Evolutionary conservation across 2,888 invertebrate species (phyloP).

Genomic region (Rhamnusium bicolor): DNA sequence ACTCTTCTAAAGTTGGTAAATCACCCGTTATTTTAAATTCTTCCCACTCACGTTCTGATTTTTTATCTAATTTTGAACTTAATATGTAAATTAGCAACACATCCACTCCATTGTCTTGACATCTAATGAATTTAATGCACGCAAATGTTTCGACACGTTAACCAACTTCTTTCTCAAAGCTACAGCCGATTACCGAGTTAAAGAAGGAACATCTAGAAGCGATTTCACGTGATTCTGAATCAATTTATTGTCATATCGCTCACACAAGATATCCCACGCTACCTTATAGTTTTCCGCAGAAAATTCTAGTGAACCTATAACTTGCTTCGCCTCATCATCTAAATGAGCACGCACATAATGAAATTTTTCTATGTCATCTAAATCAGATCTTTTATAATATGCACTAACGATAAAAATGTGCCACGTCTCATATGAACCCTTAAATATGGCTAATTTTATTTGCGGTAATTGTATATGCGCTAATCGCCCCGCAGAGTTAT

Average conservation of each 20-base stretch:
- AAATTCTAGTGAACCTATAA: slow-evolving; percentile 33
- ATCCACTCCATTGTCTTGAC: slow-evolving; percentile 37
- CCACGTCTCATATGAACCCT: slow-evolving; percentile 30
- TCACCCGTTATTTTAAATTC: neutral
- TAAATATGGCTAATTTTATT: slow-evolving; percentile 23
- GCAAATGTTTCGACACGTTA: slow-evolving; percentile 35
- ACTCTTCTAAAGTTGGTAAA: slow-evolving; percentile 25
- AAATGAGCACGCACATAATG: slow-evolving; percentile 36
- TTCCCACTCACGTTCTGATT: slow-evolving; percentile 36
- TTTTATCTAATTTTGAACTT: slow-evolving; percentile 31
- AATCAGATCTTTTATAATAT: slow-evolving; percentile 14
- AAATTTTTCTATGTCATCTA: slow-evolving; percentile 37
- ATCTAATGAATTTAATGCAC: slow-evolving; percentile 30
- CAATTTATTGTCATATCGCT: slow-evolving; percentile 35
- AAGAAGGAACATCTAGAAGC: neutral
- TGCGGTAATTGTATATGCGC: neutral
- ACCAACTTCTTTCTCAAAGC: slow-evolving; percentile 34
- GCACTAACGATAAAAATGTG: slow-evolving; percentile 36
- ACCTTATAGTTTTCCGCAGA: slow-evolving; percentile 38
- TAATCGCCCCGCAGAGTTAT: no score
- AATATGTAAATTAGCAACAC: slow-evolving; percentile 31
- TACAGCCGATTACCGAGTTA: slow-evolving; percentile 31
- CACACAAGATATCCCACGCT: slow-evolving; percentile 30
- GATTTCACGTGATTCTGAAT: slow-evolving; percentile 36
- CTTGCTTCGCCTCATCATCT: slow-evolving; percentile 29